A percentile compares a stretch with the other conserved stretches of the same genome.
Conservation (phyloP, 2,888 invertebrate species). For the Digitonthophagus gazella region DNA sequence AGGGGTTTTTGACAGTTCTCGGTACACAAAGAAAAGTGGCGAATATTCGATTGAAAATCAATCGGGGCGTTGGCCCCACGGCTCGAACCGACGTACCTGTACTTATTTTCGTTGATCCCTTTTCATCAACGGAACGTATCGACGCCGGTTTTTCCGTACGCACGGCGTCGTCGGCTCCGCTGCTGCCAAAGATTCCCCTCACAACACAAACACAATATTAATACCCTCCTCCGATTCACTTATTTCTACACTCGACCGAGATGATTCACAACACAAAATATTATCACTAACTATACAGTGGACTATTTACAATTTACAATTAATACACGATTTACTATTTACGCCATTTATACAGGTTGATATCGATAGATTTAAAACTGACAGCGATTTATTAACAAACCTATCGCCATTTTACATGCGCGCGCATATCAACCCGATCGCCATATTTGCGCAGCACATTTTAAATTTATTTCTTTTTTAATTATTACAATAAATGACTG, state of each 20-base stretch:
- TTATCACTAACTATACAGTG: constrained; percentile 72
- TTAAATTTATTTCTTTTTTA: constrained; percentile 21
- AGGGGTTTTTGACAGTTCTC: constrained; percentile 51
- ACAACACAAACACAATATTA: constrained; percentile 63
- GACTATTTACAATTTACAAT: constrained; percentile 73
- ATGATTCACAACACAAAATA: constrained; percentile 57
- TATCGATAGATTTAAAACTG: constrained; percentile 58
- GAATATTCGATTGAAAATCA: constrained; percentile 21
- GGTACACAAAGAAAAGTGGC: constrained; percentile 54
- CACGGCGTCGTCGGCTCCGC: constrained; percentile 60
- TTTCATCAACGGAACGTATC: constrained; percentile 50
- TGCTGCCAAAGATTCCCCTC: constrained; percentile 59
- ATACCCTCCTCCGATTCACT: constrained; percentile 46
- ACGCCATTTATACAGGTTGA: constrained; percentile 67
- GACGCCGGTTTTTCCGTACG: constrained; percentile 53
- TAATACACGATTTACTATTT: constrained; percentile 62
- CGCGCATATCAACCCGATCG: constrained; percentile 37
- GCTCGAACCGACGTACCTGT: constrained; percentile 43
- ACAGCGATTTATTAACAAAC: constrained; percentile 47
- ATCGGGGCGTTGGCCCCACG: constrained; percentile 17
- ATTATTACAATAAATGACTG: no score
- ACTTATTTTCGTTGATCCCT: constrained; percentile 41
- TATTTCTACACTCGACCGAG: constrained; percentile 56
- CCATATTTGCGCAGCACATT: constrained; percentile 29
- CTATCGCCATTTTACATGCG: constrained; percentile 52